A percentile compares a stretch with the other conserved stretches of the same genome.
These are phyloP conservation scores for Callimorpha dominula DNA, from an alignment of 2,888 invertebrate species.

Conservation along the genomic window DNA sequence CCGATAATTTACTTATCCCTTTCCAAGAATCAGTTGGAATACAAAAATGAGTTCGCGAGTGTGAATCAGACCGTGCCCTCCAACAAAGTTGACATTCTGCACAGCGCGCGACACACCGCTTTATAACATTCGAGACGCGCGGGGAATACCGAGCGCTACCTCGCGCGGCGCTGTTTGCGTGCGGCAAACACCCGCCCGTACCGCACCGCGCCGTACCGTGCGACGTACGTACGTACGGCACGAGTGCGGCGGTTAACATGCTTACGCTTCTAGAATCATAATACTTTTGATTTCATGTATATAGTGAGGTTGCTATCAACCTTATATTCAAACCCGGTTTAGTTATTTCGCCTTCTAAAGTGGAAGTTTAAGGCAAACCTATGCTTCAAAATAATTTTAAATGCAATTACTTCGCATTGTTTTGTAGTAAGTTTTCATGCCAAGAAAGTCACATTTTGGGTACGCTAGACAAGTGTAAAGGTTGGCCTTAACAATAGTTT, in stretches of 20 bases:
- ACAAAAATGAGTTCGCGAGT: not conserved
- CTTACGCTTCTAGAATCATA: not conserved
- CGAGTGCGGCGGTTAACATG: not conserved
- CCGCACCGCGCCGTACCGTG: not conserved
- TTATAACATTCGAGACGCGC: constrained; percentile 49
- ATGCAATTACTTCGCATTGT: too few relatives aligned
- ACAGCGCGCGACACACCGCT: constrained; percentile 19
- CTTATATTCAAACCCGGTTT: not conserved
- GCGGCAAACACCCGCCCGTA: constrained; percentile 25
- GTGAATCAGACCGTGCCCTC: constrained; percentile 5
- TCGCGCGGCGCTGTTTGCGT: constrained; percentile 28
- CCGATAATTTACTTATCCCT: not conserved
- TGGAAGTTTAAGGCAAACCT: not conserved
- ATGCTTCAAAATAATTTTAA: too few relatives aligned
- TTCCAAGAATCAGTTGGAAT: not conserved
- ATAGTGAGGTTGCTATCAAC: not conserved
- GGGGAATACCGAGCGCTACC: constrained; percentile 32
- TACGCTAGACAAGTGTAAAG: too few relatives aligned
- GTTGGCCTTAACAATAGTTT: too few relatives aligned
- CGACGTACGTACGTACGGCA: not conserved
- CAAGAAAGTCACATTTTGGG: too few relatives aligned
- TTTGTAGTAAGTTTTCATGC: too few relatives aligned
- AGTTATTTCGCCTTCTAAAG: not conserved
- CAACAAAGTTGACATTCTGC: constrained; percentile 29
- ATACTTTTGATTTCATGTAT: not conserved